Conservation (phyloP, 2,113 vertebrate genomes). For the Euleptes europaea region DNA sequence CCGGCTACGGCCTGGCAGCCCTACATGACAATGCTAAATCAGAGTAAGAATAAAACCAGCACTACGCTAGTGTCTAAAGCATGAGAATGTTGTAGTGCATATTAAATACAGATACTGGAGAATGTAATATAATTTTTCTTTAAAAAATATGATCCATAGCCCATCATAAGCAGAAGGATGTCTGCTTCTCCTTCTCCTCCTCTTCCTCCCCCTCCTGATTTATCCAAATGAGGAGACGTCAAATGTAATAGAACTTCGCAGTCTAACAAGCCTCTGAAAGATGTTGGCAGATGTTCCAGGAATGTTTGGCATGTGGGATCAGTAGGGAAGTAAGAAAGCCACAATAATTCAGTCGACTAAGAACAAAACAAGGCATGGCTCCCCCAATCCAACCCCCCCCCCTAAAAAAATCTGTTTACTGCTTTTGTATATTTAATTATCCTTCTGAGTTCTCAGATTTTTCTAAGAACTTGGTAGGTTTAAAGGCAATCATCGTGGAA, state of each 20-base stretch:
- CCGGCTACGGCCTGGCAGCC: no score
- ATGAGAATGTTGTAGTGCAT: background rate
- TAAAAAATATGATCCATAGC: slow-evolving; percentile 36
- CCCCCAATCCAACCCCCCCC: background rate
- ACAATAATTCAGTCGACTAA: background rate
- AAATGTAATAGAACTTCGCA: slow-evolving; percentile 35
- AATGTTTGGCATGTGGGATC: slow-evolving; percentile 31
- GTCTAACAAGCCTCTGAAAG: slow-evolving; percentile 31
- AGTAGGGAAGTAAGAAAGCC: slow-evolving; percentile 39
- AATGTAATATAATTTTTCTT: background rate
- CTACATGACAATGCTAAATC: background rate
- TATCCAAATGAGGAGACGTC: slow-evolving; percentile 41
- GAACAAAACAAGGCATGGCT: slow-evolving; percentile 25
- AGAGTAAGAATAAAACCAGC: background rate
- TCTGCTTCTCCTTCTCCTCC: slow-evolving; percentile 8
- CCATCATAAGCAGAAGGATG: background rate
- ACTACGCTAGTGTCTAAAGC: background rate
- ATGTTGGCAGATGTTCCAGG: slow-evolving; percentile 46
- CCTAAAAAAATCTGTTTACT: slow-evolving; percentile 4
- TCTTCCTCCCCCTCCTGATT: slow-evolving; percentile 37
- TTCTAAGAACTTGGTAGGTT: background rate
- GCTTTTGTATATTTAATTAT: background rate
- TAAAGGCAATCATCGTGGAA: background rate
- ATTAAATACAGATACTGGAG: background rate
- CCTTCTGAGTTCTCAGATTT: background rate